phyloP scores from a whole-genome alignment of 2,888 invertebrate genomes.

The Drosophila maculinotata region DNA sequence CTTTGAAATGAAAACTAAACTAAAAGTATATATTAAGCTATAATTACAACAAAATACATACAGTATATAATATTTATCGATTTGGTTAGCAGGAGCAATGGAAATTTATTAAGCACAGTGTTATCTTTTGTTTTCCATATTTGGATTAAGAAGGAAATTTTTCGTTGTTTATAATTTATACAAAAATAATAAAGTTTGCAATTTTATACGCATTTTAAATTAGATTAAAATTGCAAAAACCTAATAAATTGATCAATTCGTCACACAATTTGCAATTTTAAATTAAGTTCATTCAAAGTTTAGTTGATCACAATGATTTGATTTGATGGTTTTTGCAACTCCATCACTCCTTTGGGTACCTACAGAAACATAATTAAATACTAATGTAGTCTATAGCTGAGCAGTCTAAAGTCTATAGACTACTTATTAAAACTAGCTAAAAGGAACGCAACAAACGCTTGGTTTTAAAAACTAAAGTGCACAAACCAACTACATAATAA shows the following conservation, averaged over 20 bases:
- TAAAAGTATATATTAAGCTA: slow-evolving; percentile 13
- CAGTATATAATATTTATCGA: background rate
- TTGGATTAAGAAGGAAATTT: background rate
- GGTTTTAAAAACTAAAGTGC: slow-evolving; percentile 59
- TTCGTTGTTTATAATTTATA: background rate
- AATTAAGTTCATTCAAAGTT: no score
- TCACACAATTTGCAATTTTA: no score
- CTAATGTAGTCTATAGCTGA: slow-evolving; percentile 6
- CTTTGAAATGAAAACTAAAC: slow-evolving; percentile 17
- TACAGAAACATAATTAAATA: slow-evolving; percentile 1
- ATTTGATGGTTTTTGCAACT: slow-evolving; percentile 2
- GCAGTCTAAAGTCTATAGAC: slow-evolving; percentile 16
- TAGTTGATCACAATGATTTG: no score
- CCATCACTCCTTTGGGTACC: slow-evolving; percentile 9
- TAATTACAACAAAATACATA: background rate
- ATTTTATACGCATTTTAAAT: background rate
- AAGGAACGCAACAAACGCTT: slow-evolving; percentile 21
- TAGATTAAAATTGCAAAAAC: no score
- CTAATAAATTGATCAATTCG: no score
- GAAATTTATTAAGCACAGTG: background rate
- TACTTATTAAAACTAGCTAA: slow-evolving; percentile 19
- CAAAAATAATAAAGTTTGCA: background rate
- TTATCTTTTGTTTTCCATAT: background rate
- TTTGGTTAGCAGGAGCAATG: slow-evolving; percentile 10
- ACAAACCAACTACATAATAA: slow-evolving; percentile 55